Conservation (phyloP, 2,888 invertebrate genomes). For the Sceliomorpha sp. region DNA sequence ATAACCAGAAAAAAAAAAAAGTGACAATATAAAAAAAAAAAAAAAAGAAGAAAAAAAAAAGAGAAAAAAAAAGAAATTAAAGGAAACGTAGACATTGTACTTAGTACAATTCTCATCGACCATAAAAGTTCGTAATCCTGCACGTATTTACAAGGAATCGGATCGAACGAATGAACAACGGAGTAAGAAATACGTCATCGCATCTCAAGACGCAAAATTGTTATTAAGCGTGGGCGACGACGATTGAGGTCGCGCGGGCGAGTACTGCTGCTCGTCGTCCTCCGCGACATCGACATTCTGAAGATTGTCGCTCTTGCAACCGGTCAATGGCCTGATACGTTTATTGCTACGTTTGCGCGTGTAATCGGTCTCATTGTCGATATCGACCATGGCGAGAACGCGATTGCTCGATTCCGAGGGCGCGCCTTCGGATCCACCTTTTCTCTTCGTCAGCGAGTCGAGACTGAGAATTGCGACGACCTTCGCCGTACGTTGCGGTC, state of each 20-base stretch:
- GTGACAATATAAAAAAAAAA: constrained; percentile 19
- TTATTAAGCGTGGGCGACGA: constrained; percentile 57
- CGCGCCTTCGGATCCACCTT: constrained; percentile 21
- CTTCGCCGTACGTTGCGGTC: constrained; percentile 75
- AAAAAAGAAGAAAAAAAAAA: constrained; percentile 13
- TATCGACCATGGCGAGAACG: constrained; percentile 52
- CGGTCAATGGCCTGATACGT: neutral
- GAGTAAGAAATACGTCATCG: neutral
- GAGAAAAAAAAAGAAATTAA: constrained; percentile 5
- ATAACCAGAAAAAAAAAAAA: constrained; percentile 32
- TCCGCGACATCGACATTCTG: constrained; percentile 56
- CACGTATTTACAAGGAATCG: constrained; percentile 13
- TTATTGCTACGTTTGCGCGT: constrained; percentile 29
- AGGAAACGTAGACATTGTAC: constrained; percentile 9
- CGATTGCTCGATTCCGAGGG: constrained; percentile 3
- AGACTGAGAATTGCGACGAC: constrained; percentile 74
- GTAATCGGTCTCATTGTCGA: constrained; percentile 67
- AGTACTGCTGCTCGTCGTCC: constrained; percentile 60
- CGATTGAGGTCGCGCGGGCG: constrained; percentile 58
- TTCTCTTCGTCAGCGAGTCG: constrained; percentile 64
- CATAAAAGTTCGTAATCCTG: neutral
- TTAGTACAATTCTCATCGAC: constrained; percentile 6
- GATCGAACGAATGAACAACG: neutral
- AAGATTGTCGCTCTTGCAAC: constrained; percentile 36
- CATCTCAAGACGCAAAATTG: constrained; percentile 58